Evolutionary conservation across 2,797 vertebrate genomes (phyloP).

Genomic region (Falco biarmicus): DNA sequence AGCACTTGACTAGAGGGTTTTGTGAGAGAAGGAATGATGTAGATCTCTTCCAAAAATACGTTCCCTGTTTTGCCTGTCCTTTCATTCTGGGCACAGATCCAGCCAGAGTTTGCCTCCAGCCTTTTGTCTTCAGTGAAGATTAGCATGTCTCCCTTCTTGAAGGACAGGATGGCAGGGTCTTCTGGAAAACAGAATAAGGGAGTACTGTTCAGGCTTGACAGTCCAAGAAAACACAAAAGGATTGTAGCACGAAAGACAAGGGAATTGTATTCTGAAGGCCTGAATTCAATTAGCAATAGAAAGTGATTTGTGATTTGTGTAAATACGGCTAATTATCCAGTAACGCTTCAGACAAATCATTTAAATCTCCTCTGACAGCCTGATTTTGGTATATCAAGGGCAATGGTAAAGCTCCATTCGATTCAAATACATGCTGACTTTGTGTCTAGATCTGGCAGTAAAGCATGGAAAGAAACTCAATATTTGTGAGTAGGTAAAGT

Average conservation of each 20-base stretch:
- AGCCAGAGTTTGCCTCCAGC: slow-evolving; percentile 78
- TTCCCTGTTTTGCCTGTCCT: slow-evolving; percentile 83
- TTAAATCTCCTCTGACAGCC: background rate
- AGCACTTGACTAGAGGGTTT: slow-evolving; percentile 89
- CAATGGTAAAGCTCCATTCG: background rate
- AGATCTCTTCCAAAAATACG: slow-evolving; percentile 82
- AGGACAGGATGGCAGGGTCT: slow-evolving; percentile 85
- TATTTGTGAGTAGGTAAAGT: background rate
- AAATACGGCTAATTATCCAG: background rate
- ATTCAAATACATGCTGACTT: background rate
- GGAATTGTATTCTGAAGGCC: background rate
- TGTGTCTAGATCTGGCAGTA: background rate
- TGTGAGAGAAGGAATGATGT: slow-evolving; percentile 85
- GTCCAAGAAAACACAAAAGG: background rate
- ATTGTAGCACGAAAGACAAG: background rate
- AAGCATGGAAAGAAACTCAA: background rate
- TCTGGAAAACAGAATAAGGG: slow-evolving; percentile 74
- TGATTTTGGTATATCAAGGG: background rate
- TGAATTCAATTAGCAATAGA: background rate
- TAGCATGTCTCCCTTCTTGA: slow-evolving; percentile 91
- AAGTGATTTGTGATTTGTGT: slow-evolving; percentile 19
- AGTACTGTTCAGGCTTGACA: background rate
- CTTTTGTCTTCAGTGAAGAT: slow-evolving; percentile 84
- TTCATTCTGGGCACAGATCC: slow-evolving; percentile 86
- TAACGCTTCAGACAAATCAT: background rate